Evolutionary conservation across 2,113 vertebrate species (phyloP).

Genomic region (Aldabrachelys gigantea): DNA sequence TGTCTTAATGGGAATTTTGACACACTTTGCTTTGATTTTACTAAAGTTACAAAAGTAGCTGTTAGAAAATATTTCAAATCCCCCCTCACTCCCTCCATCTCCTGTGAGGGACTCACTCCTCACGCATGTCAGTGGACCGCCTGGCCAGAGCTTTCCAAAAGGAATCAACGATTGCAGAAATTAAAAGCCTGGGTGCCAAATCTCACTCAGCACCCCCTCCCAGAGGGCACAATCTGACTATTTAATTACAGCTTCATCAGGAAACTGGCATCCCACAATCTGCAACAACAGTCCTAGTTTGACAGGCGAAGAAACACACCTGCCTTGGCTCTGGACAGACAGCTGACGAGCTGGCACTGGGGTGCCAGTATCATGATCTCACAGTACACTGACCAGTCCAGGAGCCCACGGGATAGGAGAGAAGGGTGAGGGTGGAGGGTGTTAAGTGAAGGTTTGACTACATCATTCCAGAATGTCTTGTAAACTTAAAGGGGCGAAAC

Average conservation of each 20-base stretch:
- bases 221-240: neutral
- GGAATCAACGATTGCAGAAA: fast-evolving
- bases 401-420: neutral
- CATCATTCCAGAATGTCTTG: neutral
- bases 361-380: neutral
- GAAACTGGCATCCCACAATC: neutral
- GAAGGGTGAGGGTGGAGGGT: neutral
- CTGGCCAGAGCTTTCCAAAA: fast-evolving
- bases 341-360: neutral
- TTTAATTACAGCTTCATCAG: neutral
- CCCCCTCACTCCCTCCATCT: too few species aligned
- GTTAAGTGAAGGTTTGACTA: neutral
- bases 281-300: neutral
- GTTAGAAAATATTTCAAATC: conserved; percentile 50
- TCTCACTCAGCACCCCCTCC: neutral
- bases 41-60: conserved; percentile 63
- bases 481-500: neutral
- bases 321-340: neutral
- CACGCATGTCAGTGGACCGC: fast-evolving
- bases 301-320: conserved; percentile 16
- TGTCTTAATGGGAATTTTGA: conserved; percentile 72
- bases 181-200: neutral
- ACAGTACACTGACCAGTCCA: neutral
- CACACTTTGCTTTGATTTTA: conserved; percentile 72
- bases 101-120: neutral